These are phyloP conservation scores for Onychomys leucogaster DNA, from an alignment of 2,797 vertebrate species.

Conservation along the genomic window DNA sequence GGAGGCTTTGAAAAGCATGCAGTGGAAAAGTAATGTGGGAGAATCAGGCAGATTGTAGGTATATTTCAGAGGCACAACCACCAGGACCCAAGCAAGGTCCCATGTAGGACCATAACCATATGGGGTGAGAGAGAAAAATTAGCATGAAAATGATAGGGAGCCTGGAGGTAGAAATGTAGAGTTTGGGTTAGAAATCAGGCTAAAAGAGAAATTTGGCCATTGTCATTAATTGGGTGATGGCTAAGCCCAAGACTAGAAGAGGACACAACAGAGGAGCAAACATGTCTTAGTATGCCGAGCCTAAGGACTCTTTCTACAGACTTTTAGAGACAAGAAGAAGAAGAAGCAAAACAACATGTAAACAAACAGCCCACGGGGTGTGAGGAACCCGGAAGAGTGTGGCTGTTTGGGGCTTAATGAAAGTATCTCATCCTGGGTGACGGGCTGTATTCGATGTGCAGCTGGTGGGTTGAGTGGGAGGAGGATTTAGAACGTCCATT, in stretches of 20 bases:
- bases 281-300: not conserved
- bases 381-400: not conserved
- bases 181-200: not conserved
- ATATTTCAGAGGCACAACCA: not conserved
- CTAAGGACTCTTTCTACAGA: not conserved
- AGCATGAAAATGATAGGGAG: not conserved
- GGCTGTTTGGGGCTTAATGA: not conserved
- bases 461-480: not conserved
- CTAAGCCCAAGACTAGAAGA: not conserved
- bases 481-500: not conserved
- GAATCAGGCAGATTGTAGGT: not conserved
- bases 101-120: no score
- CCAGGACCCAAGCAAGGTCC: not conserved
- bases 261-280: not conserved
- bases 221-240: not conserved
- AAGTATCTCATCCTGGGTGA: not conserved
- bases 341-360: not conserved
- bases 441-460: not conserved
- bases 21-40: not conserved
- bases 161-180: not conserved
- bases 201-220: not conserved
- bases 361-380: not conserved
- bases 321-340: not conserved
- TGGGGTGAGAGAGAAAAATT: not conserved
- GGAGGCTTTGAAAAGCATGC: not conserved